Conservation (phyloP, 2,797 vertebrate species). For the Gobionotothen gibberifrons region DNA sequence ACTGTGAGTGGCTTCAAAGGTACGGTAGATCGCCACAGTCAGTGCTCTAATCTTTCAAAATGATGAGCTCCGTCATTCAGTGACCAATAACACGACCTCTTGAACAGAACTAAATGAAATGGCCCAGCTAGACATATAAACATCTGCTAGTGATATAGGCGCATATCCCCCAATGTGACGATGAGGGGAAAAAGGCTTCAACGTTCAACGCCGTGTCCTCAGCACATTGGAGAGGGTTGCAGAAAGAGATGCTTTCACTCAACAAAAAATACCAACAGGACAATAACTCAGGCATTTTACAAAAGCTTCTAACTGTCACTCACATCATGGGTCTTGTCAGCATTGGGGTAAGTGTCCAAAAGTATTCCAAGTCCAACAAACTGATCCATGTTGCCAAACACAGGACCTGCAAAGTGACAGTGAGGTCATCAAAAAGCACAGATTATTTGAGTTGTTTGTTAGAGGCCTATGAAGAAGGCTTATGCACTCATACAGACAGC, state of each 20-base stretch:
- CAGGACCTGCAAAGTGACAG: constrained; percentile 84
- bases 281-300: background rate
- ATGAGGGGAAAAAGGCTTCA: too few relatives aligned
- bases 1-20: too few relatives aligned
- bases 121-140: too few relatives aligned
- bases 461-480: too few relatives aligned
- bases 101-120: too few relatives aligned
- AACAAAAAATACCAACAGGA: background rate
- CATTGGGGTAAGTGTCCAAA: constrained; percentile 95
- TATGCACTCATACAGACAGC: too few relatives aligned
- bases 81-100: too few relatives aligned
- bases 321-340: constrained; percentile 94
- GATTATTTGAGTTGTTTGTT: background rate
- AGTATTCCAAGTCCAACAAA: constrained; percentile 94
- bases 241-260: constrained; percentile 21
- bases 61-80: too few relatives aligned
- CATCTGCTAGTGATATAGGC: too few relatives aligned
- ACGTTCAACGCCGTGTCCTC: constrained; percentile 51
- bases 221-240: constrained; percentile 28
- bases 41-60: too few relatives aligned
- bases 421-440: background rate
- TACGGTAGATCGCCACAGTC: too few relatives aligned
- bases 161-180: too few relatives aligned
- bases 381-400: constrained; percentile 93
- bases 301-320: constrained; percentile 39